Evolutionary conservation across 2,113 vertebrate genomes (phyloP).

Genomic region (Chitala chitala): DNA sequence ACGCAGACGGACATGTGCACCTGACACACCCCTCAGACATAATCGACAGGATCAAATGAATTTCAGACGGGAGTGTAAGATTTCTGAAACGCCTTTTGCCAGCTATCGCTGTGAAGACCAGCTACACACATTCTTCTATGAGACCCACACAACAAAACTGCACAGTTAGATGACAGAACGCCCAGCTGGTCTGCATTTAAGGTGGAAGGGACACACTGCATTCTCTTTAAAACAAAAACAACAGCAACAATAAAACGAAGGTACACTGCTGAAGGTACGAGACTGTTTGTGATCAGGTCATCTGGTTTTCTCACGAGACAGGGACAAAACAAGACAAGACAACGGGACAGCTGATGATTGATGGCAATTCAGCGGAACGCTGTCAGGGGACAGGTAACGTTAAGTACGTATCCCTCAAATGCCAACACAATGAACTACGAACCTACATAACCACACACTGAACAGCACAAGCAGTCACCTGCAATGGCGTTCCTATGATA

Average conservation of each 20-base stretch:
- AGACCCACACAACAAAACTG: conserved; percentile 33
- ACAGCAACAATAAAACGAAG: too few relatives aligned
- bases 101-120: not conserved
- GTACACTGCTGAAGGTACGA: conserved; percentile 32
- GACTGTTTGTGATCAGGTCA: not conserved
- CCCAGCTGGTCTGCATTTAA: conserved; percentile 53
- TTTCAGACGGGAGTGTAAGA: not conserved
- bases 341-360: conserved; percentile 1
- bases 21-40: not conserved
- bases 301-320: not conserved
- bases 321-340: not conserved
- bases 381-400: not conserved
- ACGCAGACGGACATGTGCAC: not conserved
- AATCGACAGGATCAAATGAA: not conserved
- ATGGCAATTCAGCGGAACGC: conserved; percentile 21
- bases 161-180: conserved; percentile 40
- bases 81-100: not conserved
- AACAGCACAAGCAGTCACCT: conserved; percentile 26
- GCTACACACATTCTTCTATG: not conserved
- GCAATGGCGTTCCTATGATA: conserved; percentile 19
- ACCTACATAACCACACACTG: conserved; percentile 31
- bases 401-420: conserved; percentile 36
- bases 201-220: too few relatives aligned
- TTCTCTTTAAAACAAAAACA: too few relatives aligned
- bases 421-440: conserved; percentile 36